Evolutionary conservation across 2,113 vertebrate genomes (phyloP).

Genomic region (Pundamilia nyererei): DNA sequence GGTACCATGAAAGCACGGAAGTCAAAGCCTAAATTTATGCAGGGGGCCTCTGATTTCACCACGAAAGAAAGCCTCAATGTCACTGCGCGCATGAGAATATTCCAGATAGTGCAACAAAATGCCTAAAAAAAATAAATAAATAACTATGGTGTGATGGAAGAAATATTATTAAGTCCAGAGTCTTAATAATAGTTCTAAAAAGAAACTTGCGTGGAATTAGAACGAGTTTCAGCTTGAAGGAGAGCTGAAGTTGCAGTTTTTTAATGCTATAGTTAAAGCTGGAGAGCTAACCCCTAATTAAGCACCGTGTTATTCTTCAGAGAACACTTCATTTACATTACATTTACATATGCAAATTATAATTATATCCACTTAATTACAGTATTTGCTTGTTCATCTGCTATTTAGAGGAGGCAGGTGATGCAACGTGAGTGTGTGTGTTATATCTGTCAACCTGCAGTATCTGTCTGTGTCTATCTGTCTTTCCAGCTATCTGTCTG

Average conservation of each 20-base stretch:
- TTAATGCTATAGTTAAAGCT: not conserved
- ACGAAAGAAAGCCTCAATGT: not conserved
- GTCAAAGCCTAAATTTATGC: not conserved
- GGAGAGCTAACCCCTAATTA: conserved; percentile 10
- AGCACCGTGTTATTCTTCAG: conserved; percentile 25
- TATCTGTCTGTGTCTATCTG: not conserved
- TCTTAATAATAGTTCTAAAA: not conserved
- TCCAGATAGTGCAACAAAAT: not conserved
- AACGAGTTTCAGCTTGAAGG: not conserved
- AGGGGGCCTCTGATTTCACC: not conserved
- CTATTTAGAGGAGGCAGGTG: conserved; percentile 22
- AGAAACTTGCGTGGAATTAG: not conserved
- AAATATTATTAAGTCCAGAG: not conserved
- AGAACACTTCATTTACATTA: conserved; percentile 40
- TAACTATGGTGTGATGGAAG: not conserved
- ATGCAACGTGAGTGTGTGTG: not conserved
- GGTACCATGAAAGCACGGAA: not conserved
- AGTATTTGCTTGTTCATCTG: conserved; percentile 33
- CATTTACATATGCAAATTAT: conserved; percentile 52
- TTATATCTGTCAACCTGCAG: conserved; percentile 2
- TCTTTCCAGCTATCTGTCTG: not conserved
- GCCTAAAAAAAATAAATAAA: not conserved
- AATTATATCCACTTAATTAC: conserved; percentile 50
- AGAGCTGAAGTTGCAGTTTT: not conserved
- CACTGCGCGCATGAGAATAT: not conserved